These are phyloP conservation scores for Eutolmus rufibarbis DNA, from an alignment of 2,888 invertebrate species.

Conservation along the genomic window DNA sequence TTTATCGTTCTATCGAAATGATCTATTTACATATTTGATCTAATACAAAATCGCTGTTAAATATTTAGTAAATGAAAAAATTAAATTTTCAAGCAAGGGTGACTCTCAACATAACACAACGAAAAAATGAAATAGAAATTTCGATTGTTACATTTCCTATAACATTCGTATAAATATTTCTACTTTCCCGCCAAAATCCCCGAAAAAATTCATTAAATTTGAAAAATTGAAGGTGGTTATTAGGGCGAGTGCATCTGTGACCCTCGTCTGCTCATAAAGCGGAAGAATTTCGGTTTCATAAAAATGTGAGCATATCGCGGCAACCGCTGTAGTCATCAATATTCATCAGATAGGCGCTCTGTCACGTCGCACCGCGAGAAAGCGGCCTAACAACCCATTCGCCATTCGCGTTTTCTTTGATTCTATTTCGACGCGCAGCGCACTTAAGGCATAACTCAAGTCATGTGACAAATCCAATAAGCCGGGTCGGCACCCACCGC, in stretches of 20 bases:
- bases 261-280: background rate
- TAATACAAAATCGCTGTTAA: too few relatives aligned
- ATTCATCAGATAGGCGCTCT: background rate
- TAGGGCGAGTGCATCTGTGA: background rate
- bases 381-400: background rate
- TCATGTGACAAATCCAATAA: conserved; percentile 40
- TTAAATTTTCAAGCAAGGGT: background rate
- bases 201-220: background rate
- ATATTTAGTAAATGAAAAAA: too few relatives aligned
- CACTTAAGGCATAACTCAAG: conserved; percentile 29
- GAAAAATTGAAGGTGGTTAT: background rate
- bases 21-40: too few relatives aligned
- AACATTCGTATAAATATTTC: background rate
- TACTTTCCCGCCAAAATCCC: background rate
- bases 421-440: conserved; percentile 31
- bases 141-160: background rate
- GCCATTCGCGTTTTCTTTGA: background rate
- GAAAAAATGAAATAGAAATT: background rate
- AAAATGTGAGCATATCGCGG: background rate
- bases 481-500: background rate
- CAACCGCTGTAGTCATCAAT: background rate
- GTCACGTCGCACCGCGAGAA: background rate
- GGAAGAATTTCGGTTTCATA: background rate
- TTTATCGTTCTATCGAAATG: too few relatives aligned
- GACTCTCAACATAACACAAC: background rate